Base-by-base conservation (phyloP, 1,140 invertebrate species). In the Aphaenogaster rudis region DNA sequence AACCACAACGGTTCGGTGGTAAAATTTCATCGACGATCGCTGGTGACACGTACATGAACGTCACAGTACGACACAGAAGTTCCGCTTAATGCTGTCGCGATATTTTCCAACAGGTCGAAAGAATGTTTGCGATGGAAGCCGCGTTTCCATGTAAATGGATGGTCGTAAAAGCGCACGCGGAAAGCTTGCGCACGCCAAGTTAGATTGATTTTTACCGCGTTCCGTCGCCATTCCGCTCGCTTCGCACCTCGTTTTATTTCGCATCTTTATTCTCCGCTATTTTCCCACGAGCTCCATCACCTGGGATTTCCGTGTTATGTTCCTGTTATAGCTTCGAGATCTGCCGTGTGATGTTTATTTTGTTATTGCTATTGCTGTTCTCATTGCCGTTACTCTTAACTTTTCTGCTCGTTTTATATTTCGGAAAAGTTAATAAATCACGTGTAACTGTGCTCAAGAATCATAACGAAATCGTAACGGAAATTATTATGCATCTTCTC, bases 191-290 rank as follows among this genome's bases (percentile, higher is more conserved):
- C 78, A n/a, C 48, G 66, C n/a, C 15, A 45, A 81, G 50, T 81
- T 71, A 57, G 64, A 81, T 81, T 81, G 79, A 71, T 81, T 81
- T 71, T 81, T n/a, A 81, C 48, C 36, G 39, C 17, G 64, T 81
- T 69, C n/a, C 48, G 36, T 59, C 50, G 39, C 9, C 39, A 45
- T 71, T 50, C 42, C 48, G 50, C 78, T 64, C 9, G 52, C 52
- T 59, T 72, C 50, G 28, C n/a, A 57, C 6, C 11, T n/a, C 28
- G n/a, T 42, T 69, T 54, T 42, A 69, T 28, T 15, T 57, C 21
- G 50, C 64, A 42, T 69, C 48, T 69, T 81, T 59, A 81, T 81
- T 71, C 9, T 5, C 28, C 39, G 2, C 4, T 57, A n/a, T 61
- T 71, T 71, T 45, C 4, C 28, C 21, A 33, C 79, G 50, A 45